phyloP scores from a whole-genome alignment of 2,797 vertebrate species.

The Salarias fasciatus region DNA sequence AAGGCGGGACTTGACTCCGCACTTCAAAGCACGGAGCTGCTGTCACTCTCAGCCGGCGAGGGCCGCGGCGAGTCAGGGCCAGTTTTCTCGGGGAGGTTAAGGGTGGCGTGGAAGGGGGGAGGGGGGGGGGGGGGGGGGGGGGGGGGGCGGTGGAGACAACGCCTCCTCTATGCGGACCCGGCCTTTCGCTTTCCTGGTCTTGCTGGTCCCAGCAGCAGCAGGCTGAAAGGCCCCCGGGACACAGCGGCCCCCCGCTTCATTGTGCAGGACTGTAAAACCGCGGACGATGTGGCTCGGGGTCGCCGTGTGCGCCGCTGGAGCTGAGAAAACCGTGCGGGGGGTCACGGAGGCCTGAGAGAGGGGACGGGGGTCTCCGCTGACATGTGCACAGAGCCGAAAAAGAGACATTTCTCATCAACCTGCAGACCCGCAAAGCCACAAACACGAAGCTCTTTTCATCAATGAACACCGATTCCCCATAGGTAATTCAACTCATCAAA shows the following conservation, averaged over 20 bases:
- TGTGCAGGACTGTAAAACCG: conserved; percentile 94
- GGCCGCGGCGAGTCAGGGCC: conserved; percentile 50
- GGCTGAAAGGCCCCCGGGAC: conserved; percentile 46
- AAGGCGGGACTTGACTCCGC: conserved; percentile 91
- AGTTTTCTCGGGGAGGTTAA: conserved; percentile 70
- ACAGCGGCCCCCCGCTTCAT: conserved; percentile 85
- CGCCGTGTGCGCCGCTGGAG: conserved; percentile 81
- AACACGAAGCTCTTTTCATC: no score
- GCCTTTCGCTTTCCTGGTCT: conserved; percentile 77
- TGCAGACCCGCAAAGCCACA: no score
- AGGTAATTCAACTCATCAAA: no score
- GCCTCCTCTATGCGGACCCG: conserved; percentile 74
- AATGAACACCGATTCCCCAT: no score
- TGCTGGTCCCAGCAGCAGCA: no score
- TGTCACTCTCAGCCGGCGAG: conserved; percentile 87
- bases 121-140: background rate
- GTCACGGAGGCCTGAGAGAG: conserved; percentile 50
- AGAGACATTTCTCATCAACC: no score
- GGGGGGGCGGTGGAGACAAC: conserved; percentile 88
- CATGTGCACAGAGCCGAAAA: no score
- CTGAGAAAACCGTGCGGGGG: conserved; percentile 73
- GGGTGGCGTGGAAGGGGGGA: conserved; percentile 22
- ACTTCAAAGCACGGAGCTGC: conserved; percentile 94
- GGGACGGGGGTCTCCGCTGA: no score
- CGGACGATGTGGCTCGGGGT: conserved; percentile 87